phyloP scores from a whole-genome alignment of 2,113 vertebrate genomes.

The Eonycteris spelaea region DNA sequence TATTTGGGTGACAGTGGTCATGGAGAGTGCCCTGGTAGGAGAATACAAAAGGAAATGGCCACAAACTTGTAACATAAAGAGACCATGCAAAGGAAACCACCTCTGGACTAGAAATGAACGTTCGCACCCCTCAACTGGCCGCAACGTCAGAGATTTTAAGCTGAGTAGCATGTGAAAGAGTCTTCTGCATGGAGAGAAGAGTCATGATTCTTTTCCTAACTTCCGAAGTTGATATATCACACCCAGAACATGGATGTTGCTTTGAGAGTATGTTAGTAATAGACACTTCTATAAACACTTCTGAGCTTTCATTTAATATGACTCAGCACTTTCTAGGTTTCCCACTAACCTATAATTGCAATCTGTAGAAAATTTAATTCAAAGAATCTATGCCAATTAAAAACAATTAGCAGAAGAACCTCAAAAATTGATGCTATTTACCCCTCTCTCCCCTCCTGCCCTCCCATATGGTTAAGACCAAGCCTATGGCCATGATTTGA shows the following conservation, averaged over 20 bases:
- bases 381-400: background rate
- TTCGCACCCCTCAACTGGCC: background rate
- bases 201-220: background rate
- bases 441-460: background rate
- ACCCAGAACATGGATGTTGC: background rate
- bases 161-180: background rate
- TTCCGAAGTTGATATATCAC: background rate
- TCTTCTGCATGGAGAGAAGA: background rate
- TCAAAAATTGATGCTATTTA: background rate
- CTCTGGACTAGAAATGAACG: background rate
- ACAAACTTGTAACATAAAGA: background rate
- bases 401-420: background rate
- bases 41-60: background rate
- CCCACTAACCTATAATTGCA: background rate
- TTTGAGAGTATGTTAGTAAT: slow-evolving; percentile 75
- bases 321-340: slow-evolving; percentile 27
- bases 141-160: background rate
- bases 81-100: slow-evolving; percentile 27
- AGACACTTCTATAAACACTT: slow-evolving; percentile 54
- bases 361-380: slow-evolving; percentile 14
- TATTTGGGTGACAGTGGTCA: background rate
- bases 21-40: background rate
- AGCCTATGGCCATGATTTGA: background rate
- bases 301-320: slow-evolving; percentile 48
- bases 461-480: background rate